A percentile compares a stretch with the other conserved stretches of the same genome.
phyloP scores from a whole-genome alignment of 2,888 invertebrate genomes.

The Chrysodeixis includens region DNA sequence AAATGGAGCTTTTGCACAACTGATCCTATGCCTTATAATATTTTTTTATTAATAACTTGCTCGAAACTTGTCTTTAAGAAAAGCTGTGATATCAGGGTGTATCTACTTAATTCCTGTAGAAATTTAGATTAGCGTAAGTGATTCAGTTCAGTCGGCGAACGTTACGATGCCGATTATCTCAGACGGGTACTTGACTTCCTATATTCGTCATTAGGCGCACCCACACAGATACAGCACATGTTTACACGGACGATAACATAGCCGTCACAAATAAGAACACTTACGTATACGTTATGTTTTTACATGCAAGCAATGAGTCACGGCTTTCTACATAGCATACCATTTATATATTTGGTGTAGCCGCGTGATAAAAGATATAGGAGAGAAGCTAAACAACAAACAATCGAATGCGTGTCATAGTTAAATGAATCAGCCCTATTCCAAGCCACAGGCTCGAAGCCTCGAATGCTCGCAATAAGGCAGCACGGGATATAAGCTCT shows the following conservation, averaged over 20 bases:
- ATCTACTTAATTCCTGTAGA: too few species aligned
- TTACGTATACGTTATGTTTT: background rate
- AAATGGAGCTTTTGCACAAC: background rate
- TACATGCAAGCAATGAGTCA: background rate
- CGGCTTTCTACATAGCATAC: background rate
- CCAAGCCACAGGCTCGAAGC: background rate
- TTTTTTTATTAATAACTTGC: background rate
- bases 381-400: background rate
- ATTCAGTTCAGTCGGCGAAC: conserved; percentile 6
- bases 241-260: background rate
- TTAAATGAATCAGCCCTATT: background rate
- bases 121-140: background rate
- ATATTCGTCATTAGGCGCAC: conserved; percentile 4
- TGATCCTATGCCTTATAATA: background rate
- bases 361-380: background rate
- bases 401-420: background rate
- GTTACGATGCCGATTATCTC: background rate
- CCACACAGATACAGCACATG: background rate
- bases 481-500: conserved; percentile 12
- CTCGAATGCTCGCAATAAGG: background rate
- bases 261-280: background rate
- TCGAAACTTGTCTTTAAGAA: background rate
- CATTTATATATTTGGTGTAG: background rate
- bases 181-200: conserved; percentile 2
- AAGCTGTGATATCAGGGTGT: too few species aligned